Evolutionary conservation across 2,888 invertebrate species (phyloP), one percentile per base, ranked within the genome.

Genomic region (Trissoscelio sp.): DNA sequence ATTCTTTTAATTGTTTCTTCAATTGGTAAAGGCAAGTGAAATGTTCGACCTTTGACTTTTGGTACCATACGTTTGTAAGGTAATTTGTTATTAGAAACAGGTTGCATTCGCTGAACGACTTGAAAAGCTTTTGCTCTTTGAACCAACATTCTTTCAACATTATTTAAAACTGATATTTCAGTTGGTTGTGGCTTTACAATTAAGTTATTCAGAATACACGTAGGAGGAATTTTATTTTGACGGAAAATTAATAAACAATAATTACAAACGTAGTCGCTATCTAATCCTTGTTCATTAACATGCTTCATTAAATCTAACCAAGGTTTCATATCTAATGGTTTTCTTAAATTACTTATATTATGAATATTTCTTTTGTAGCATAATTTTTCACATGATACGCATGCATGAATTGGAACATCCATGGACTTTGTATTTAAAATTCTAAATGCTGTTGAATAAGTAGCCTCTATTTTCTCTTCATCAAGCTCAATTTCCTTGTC

Each of bases 1-100:
- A 90, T 70, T 83, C 87, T 89, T 81, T 85, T 83, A n/a, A 88
- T 55, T 2, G 88, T 89, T 84, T 86, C 83, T 31, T 42, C 42
- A 7, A 42, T 14, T 24, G 60, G 42, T 42, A 57, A 37, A 7
- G 57, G 57, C 34, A 57, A 57, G 37, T 57, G 57, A 22, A 42
- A 42, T 9, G 58, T 58, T 2, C 31, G 20, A 9, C 58, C 22
- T 42, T 24, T 60, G 11, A 60, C 42, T 58, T 58, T 58, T 12
- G 57, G 39, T 28, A 60, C 12, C 42, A 24, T 60, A 0, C 24
- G 18, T 60, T 42, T 60, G 11, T 9, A 42, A 12, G 42, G 42
- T 16, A 60, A 42, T 7, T 60, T 42, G 9, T 37, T 37, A 37
- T 37, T 37, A 37, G 37, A 37, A 3, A 37, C 37, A 7, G 37